phyloP scores from a whole-genome alignment of 30 jellyfish, hydroid and myxozoan species.

The Turritopsis rubra region DNA sequence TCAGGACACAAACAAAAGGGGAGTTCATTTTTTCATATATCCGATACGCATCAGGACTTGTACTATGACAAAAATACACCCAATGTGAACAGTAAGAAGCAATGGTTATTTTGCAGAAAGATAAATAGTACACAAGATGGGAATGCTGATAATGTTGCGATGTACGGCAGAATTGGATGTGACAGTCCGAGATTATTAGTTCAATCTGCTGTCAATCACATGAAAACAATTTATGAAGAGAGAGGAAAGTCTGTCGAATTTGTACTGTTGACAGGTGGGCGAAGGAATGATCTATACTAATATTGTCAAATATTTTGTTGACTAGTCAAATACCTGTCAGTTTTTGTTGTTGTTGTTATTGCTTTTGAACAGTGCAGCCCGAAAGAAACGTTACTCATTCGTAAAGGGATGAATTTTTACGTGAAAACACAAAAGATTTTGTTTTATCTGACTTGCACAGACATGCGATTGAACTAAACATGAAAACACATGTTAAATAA shows the following conservation, averaged over 20 bases:
- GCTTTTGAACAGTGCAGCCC: too few relatives aligned
- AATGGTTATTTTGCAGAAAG: neutral
- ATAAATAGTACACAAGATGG: neutral
- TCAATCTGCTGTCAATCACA: neutral
- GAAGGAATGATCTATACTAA: too few relatives aligned
- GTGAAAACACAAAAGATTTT: too few relatives aligned
- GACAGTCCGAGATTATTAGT: neutral
- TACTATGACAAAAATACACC: neutral
- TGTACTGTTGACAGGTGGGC: conserved; percentile 3
- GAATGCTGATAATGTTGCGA: neutral
- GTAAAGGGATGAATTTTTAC: too few relatives aligned
- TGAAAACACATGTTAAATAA: too few relatives aligned
- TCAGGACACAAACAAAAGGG: too few relatives aligned
- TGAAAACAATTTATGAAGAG: neutral
- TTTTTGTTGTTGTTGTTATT: too few relatives aligned
- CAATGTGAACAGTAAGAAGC: neutral
- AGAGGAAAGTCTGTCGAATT: neutral
- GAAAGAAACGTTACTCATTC: too few relatives aligned
- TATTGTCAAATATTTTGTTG: too few relatives aligned
- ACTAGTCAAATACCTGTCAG: too few relatives aligned
- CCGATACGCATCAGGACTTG: conserved; percentile 3
- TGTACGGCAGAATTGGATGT: neutral
- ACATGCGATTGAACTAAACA: too few relatives aligned
- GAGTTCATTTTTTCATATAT: neutral
- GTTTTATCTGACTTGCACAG: too few relatives aligned